Percentiles rank a stretch among this genome's conserved stretches.
These are phyloP conservation scores for Drosophila miranda DNA, from an alignment of 1,140 invertebrate genomes.

Conservation along the genomic window DNA sequence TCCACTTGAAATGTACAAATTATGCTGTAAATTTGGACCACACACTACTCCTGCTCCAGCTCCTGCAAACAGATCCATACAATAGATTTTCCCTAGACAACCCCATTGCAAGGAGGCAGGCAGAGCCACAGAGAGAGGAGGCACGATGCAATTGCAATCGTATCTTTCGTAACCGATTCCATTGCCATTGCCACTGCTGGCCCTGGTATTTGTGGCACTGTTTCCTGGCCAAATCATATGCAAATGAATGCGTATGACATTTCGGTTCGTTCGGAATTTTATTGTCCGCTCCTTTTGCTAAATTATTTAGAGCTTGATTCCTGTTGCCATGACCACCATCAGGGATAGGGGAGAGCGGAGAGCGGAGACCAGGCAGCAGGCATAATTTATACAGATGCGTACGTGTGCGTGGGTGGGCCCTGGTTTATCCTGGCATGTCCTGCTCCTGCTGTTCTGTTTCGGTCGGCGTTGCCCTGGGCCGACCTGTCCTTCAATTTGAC, in stretches of 20 bases:
- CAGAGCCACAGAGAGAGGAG: no score
- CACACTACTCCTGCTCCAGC: not conserved
- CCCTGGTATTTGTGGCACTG: not conserved
- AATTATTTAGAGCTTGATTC: slow-evolving; percentile 80
- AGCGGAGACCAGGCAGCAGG: slow-evolving; percentile 6
- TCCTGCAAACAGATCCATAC: no score
- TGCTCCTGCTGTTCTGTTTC: not conserved
- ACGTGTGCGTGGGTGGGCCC: not conserved
- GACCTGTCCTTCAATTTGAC: slow-evolving; percentile 72
- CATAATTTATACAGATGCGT: slow-evolving; percentile 60
- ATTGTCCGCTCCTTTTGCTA: slow-evolving; percentile 75
- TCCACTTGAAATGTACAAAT: slow-evolving; percentile 43
- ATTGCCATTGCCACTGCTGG: not conserved
- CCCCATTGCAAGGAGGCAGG: slow-evolving; percentile 25
- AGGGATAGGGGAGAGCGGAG: not conserved
- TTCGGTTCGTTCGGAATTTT: slow-evolving; percentile 77
- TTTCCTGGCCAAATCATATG: slow-evolving; percentile 65
- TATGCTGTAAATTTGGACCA: slow-evolving; percentile 50
- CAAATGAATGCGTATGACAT: slow-evolving; percentile 80
- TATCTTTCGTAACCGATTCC: slow-evolving; percentile 3
- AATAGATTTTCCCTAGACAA: not conserved
- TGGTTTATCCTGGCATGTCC: not conserved
- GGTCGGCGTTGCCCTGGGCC: slow-evolving; percentile 33
- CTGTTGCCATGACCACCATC: slow-evolving; percentile 53
- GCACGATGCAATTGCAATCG: slow-evolving; percentile 28